Evolutionary conservation across 2,888 invertebrate species (phyloP), one percentile per base, ranked within the genome.

Genomic region (Helleia helle): DNA sequence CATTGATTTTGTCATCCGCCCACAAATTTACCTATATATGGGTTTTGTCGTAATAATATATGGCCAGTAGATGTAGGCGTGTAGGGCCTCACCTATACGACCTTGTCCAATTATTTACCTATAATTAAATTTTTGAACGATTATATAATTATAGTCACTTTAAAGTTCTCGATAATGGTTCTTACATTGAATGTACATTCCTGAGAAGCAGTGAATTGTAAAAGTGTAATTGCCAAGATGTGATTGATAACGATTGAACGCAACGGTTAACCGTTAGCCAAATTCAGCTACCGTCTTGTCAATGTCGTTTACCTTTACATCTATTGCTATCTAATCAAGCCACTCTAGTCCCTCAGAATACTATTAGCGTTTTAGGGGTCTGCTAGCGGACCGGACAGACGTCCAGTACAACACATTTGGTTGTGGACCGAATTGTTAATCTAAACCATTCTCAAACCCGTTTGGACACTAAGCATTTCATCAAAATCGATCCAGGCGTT

Each of bases 201-300:
- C 69, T 52, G 50, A 50, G 56, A 58, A 47, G 56, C 60, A 65
- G 58, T 65, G 62, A 62, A 65, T 64, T 65, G 56, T 54, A 56
- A 60, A 56, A 65, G 60, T 68, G 54, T 77, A 66, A 77, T 83
- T 83, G 79, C 75, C 79, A 77, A 80, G 79, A 80, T 73, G 77
- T 80, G 80, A 83, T 81, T 70, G 74, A 80, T 83, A 74, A 81
- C 73, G 64, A 79, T 74, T 71, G 58, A 58, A 54, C 56, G 50
- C 48, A 55, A 52, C 54, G 48, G 51, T 57, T 62, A 71, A 71
- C 83, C 83, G 83, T 84, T 83, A 79, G 62, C 69, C 75, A 71
- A 68, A 75, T 79, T 80, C 79, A 73, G 73, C 76, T 80, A 79
- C 76, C 62, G 76, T 67, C 60, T 57, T 68, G 68, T 66, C 59